phyloP scores from a whole-genome alignment of 2,113 vertebrate species.

The Ictalurus punctatus region DNA sequence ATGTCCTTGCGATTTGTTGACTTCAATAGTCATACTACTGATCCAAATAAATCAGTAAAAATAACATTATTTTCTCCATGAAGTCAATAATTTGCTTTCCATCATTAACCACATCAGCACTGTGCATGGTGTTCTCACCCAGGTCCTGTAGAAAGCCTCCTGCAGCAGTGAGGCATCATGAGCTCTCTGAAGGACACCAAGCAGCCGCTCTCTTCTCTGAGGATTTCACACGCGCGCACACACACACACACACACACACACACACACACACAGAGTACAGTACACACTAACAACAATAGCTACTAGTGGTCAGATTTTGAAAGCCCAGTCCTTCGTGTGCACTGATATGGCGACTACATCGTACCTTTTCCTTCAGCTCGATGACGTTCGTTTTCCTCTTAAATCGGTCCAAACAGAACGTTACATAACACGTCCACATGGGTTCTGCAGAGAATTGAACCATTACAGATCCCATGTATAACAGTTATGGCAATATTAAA shows the following conservation, averaged over 20 bases:
- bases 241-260: background rate
- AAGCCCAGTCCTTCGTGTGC: background rate
- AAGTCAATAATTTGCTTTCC: background rate
- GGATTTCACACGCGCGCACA: constrained; percentile 32
- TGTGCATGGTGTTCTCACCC: constrained; percentile 70
- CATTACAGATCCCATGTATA: background rate
- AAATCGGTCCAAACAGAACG: constrained; percentile 84
- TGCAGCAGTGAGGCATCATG: constrained; percentile 77
- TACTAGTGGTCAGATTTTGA: background rate
- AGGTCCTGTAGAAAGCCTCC: constrained; percentile 82
- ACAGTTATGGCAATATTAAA: background rate
- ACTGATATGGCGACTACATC: too few relatives aligned
- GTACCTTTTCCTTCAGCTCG: constrained; percentile 83
- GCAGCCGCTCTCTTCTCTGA: constrained; percentile 82
- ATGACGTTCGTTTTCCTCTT: constrained; percentile 87
- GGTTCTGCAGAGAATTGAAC: constrained; percentile 70
- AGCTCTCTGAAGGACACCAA: constrained; percentile 76
- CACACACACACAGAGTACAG: background rate
- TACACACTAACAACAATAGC: background rate
- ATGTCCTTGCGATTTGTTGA: too few relatives aligned
- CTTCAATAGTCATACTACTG: too few relatives aligned
- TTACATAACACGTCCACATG: constrained; percentile 90
- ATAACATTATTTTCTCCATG: background rate
- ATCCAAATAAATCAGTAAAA: too few relatives aligned
- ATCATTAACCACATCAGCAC: background rate